These are phyloP conservation scores for Kryptolebias ocellatus DNA, from an alignment of 2,797 vertebrate genomes.

Conservation along the genomic window DNA sequence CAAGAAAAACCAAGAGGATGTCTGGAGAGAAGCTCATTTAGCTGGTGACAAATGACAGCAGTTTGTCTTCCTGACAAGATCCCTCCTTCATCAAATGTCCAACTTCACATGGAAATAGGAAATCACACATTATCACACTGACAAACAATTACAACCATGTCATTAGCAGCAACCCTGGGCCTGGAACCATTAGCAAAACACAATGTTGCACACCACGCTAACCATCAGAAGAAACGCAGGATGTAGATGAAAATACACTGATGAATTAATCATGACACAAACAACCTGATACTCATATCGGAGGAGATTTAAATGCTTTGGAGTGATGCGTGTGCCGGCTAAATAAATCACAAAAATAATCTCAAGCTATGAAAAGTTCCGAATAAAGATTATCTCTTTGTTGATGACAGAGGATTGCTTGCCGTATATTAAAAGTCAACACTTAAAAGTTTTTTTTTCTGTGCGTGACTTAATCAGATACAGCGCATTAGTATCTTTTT, in stretches of 20 bases:
- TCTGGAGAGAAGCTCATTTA: slow-evolving; percentile 85
- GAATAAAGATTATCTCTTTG: slow-evolving; percentile 54
- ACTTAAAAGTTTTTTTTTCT: slow-evolving; percentile 68
- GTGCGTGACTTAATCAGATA: slow-evolving; percentile 78
- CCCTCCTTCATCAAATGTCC: slow-evolving; percentile 93
- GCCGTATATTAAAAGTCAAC: slow-evolving; percentile 79
- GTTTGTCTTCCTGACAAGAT: slow-evolving; percentile 93
- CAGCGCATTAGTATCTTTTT: slow-evolving; percentile 77
- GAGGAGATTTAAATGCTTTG: slow-evolving; percentile 35
- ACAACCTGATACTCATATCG: slow-evolving; percentile 54
- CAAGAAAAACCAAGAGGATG: slow-evolving; percentile 54
- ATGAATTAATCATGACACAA: slow-evolving; percentile 68
- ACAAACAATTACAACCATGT: slow-evolving; percentile 96
- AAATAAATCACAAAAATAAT: slow-evolving; percentile 55
- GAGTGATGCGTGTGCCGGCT: slow-evolving; percentile 31
- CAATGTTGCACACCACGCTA: slow-evolving; percentile 64
- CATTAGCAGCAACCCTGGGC: slow-evolving; percentile 92
- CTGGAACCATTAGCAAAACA: slow-evolving; percentile 84
- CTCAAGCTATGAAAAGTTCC: slow-evolving; percentile 56
- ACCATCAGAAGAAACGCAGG: slow-evolving; percentile 66
- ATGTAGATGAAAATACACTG: slow-evolving; percentile 61
- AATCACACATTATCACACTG: slow-evolving; percentile 90
- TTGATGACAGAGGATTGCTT: slow-evolving; percentile 46
- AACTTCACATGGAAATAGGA: slow-evolving; percentile 92
- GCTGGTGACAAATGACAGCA: slow-evolving; percentile 91